These are phyloP conservation scores for Mus spretus DNA, from an alignment of 2,797 vertebrate genomes.

Conservation along the genomic window DNA sequence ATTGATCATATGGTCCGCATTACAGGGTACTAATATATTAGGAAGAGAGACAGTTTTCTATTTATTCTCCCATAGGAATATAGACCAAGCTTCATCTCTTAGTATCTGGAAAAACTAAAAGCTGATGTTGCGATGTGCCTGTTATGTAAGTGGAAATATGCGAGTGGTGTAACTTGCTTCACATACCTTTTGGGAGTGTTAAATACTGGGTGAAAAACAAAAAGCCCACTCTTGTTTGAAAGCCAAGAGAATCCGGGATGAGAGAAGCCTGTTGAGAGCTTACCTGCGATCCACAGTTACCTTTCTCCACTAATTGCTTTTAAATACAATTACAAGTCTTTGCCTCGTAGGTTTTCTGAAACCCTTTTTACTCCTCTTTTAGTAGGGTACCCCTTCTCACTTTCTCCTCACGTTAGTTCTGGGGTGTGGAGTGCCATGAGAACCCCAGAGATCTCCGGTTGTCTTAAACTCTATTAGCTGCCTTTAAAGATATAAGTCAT, in stretches of 20 bases:
- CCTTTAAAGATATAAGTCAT: neutral
- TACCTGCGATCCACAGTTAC: neutral
- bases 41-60: conserved; percentile 85
- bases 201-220: conserved; percentile 72
- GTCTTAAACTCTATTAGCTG: neutral
- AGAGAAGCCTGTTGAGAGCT: neutral
- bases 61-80: conserved; percentile 86
- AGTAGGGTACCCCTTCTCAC: neutral
- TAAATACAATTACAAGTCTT: conserved; percentile 57
- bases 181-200: conserved; percentile 76
- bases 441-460: neutral
- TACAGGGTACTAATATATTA: conserved; percentile 87
- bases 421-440: neutral
- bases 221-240: conserved; percentile 47
- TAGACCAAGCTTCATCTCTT: conserved; percentile 82
- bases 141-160: conserved; percentile 79
- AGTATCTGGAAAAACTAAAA: conserved; percentile 87
- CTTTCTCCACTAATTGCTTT: conserved; percentile 55
- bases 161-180: conserved; percentile 77
- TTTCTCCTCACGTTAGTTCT: neutral
- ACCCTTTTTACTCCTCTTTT: conserved; percentile 41
- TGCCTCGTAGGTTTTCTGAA: conserved; percentile 33
- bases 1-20: conserved; percentile 89
- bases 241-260: conserved; percentile 4
- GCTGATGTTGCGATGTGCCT: conserved; percentile 71